A percentile compares a stretch with the other conserved stretches of the same genome.
These are phyloP conservation scores for Mercenaria mercenaria DNA, from an alignment of 1,140 invertebrate genomes.

Conservation along the genomic window DNA sequence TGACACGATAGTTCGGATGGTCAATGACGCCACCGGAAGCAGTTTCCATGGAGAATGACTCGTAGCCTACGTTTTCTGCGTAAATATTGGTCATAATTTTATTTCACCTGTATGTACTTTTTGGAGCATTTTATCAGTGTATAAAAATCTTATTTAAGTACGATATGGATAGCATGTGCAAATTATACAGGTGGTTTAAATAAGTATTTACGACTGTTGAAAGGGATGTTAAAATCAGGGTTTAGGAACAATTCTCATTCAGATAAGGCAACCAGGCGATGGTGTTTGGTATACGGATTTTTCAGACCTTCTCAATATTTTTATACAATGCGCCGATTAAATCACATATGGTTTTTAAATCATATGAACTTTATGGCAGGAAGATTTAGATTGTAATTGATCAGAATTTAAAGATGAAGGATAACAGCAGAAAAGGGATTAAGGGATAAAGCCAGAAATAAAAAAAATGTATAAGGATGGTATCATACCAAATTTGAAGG, in stretches of 20 bases:
- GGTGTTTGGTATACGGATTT: no score
- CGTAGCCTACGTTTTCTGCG: constrained; percentile 80
- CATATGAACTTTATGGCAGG: no score
- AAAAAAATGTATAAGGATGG: not conserved
- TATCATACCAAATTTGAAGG: constrained; percentile 19
- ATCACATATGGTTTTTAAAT: no score
- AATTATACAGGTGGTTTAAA: not conserved
- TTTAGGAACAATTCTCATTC: no score
- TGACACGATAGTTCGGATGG: constrained; percentile 78
- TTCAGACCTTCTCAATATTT: no score
- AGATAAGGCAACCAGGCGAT: no score
- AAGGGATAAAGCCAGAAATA: not conserved
- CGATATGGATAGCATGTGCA: constrained; percentile 7
- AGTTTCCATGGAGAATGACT: constrained; percentile 84
- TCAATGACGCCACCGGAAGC: constrained; percentile 67
- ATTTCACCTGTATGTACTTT: not conserved
- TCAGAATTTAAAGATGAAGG: no score
- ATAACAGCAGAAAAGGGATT: not conserved
- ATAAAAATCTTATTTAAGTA: no score
- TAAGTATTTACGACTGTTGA: no score
- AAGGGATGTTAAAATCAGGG: no score
- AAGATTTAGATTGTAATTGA: no score
- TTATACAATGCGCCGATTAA: no score
- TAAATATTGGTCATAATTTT: constrained; percentile 33
- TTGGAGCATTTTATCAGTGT: not conserved